phyloP scores from a whole-genome alignment of 2,888 invertebrate genomes.

The Panopea generosa region DNA sequence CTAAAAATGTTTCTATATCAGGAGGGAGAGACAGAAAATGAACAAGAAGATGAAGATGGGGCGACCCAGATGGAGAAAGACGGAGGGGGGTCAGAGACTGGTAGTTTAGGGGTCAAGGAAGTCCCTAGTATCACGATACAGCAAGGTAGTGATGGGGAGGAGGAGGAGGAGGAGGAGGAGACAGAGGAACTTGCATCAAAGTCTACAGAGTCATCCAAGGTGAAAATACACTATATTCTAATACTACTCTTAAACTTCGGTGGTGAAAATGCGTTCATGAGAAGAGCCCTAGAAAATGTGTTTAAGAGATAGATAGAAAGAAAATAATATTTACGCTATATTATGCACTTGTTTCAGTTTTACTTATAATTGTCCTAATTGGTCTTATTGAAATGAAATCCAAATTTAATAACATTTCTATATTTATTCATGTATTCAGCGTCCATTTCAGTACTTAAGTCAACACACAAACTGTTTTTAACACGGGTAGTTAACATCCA shows the following conservation, averaged over 20 bases:
- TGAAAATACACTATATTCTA: neutral
- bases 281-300: neutral
- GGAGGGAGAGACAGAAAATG: constrained; percentile 55
- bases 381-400: too few relatives aligned
- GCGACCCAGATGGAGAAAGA: constrained; percentile 46
- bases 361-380: too few relatives aligned
- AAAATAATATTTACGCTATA: too few relatives aligned
- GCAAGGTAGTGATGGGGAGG: constrained; percentile 58
- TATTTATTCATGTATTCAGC: too few relatives aligned
- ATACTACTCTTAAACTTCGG: neutral
- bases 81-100: constrained; percentile 37
- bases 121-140: constrained; percentile 58
- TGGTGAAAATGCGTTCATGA: neutral
- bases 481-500: too few relatives aligned
- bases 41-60: constrained; percentile 55
- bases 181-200: constrained; percentile 45
- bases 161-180: constrained; percentile 63
- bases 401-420: too few relatives aligned
- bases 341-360: too few relatives aligned
- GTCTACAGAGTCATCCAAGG: constrained; percentile 40
- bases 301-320: too few relatives aligned
- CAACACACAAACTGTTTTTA: too few relatives aligned
- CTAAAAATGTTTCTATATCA: constrained; percentile 7
- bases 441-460: too few relatives aligned
- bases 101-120: constrained; percentile 52